Evolutionary conservation across 2,113 vertebrate species (phyloP).

Genomic region (Rattus rattus): DNA sequence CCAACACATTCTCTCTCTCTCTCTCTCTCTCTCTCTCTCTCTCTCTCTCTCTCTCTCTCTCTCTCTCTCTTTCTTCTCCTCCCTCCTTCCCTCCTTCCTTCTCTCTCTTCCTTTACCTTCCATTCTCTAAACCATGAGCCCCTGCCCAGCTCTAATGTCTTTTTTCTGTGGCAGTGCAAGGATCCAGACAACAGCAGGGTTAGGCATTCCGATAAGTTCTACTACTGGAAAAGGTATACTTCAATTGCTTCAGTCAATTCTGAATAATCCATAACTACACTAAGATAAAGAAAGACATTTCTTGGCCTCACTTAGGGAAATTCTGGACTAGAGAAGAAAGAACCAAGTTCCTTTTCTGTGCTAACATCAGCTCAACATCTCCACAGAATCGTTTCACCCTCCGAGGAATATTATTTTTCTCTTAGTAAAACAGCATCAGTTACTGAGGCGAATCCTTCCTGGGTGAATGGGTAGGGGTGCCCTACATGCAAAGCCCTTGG

Average conservation of each 20-base stretch:
- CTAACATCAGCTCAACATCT: background rate
- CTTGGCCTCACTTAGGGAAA: background rate
- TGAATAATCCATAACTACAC: background rate
- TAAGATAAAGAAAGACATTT: constrained; percentile 3
- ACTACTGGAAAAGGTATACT: background rate
- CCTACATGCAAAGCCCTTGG: background rate
- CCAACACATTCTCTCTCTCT: background rate
- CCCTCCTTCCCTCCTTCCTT: background rate
- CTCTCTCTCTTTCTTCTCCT: too few species aligned
- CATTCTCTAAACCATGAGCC: background rate
- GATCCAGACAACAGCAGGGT: background rate
- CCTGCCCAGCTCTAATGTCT: background rate
- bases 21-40: background rate
- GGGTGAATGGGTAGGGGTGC: background rate
- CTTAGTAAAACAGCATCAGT: background rate
- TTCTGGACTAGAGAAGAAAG: background rate
- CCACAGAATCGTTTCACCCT: background rate
- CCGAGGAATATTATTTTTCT: constrained; percentile 11
- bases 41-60: background rate
- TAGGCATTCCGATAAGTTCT: background rate
- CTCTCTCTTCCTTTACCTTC: background rate
- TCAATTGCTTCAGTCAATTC: background rate
- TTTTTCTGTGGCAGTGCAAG: constrained; percentile 9
- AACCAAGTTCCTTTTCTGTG: background rate
- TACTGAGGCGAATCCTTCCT: constrained; percentile 31